phyloP scores from a whole-genome alignment of 2,888 invertebrate species.

The Oscheius onirici region DNA sequence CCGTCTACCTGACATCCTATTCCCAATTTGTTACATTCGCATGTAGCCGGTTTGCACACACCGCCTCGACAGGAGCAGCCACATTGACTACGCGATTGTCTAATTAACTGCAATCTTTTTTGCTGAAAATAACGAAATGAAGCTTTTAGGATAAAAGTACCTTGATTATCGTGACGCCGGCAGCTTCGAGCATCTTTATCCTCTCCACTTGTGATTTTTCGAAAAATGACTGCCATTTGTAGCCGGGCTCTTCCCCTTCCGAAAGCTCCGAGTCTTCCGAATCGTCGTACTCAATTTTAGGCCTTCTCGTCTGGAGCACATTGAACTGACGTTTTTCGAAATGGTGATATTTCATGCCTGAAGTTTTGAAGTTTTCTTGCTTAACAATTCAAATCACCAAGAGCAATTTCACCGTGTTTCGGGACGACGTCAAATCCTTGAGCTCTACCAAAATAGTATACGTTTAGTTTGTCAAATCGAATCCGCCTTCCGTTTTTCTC shows the following conservation, averaged over 20 bases:
- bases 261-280: constrained; percentile 18
- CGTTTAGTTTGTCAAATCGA: not conserved
- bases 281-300: not conserved
- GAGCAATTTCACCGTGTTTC: constrained; percentile 13
- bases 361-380: not conserved
- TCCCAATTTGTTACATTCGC: constrained; percentile 42
- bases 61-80: constrained; percentile 52
- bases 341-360: constrained; percentile 19
- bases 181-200: not conserved
- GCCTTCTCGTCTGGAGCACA: constrained; percentile 2
- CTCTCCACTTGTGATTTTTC: not conserved
- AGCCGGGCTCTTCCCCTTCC: constrained; percentile 7
- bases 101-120: not conserved
- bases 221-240: not conserved
- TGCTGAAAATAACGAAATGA: not conserved
- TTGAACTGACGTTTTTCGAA: not conserved
- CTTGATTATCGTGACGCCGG: constrained; percentile 2
- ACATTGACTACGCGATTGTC: constrained; percentile 38
- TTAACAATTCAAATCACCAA: not conserved
- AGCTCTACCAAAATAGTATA: constrained; percentile 15
- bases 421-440: constrained; percentile 24
- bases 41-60: constrained; percentile 45
- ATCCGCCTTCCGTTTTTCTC: not conserved
- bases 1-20: constrained; percentile 45
- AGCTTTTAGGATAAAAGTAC: not conserved